Conservation (phyloP, 37 sponge, comb jelly and placozoan genomes). For the Diacarnus erythraeanus region DNA sequence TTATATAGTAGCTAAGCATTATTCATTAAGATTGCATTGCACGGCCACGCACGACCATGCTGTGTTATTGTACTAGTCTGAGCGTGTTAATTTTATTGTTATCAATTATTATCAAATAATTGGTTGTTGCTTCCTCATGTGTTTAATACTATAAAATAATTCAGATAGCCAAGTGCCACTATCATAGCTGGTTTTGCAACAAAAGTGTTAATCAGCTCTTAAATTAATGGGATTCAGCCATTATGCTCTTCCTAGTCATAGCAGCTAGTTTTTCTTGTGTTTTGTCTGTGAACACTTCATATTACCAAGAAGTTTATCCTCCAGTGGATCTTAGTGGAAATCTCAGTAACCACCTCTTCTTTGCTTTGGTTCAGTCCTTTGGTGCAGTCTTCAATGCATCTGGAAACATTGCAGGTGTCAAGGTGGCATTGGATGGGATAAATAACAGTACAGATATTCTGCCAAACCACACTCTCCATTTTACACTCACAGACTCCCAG, state of each 20-base stretch:
- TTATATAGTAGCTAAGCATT: too few species aligned
- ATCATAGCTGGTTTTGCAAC: too few species aligned
- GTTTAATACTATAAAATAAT: too few species aligned
- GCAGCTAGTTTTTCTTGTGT: background rate
- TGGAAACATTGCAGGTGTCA: constrained; percentile 9
- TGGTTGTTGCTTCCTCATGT: too few species aligned
- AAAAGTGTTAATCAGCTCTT: too few species aligned
- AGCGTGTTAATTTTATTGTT: too few species aligned
- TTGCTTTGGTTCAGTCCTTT: constrained; percentile 21
- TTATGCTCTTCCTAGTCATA: background rate
- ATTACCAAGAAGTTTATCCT: background rate
- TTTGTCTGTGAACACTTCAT: background rate
- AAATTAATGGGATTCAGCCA: too few species aligned
- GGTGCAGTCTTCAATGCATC: constrained; percentile 23
- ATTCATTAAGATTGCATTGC: too few species aligned
- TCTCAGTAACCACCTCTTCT: background rate
- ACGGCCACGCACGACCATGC: too few species aligned
- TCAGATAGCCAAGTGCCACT: too few species aligned
- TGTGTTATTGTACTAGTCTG: too few species aligned
- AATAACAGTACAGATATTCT: constrained; percentile 10
- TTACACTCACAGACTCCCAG: constrained; percentile 16
- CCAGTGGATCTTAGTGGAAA: background rate
- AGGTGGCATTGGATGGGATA: constrained; percentile 31
- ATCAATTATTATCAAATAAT: too few species aligned
- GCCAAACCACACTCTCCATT: constrained; percentile 24